Percentiles rank a stretch among this genome's conserved stretches.
Conservation (phyloP, 1,140 invertebrate species). For the Rhagoletis zephyria region DNA sequence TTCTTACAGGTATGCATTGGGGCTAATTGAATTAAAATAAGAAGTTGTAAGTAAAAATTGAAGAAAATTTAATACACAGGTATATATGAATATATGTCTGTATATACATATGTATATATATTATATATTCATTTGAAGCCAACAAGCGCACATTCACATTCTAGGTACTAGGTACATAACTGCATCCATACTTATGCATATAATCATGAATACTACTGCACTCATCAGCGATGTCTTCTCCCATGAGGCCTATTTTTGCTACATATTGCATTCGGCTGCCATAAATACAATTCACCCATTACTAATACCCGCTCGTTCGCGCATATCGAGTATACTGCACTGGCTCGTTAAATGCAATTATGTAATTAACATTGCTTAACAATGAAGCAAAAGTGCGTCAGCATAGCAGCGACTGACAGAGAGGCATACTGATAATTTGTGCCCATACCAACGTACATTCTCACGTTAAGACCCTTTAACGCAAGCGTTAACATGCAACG, state of each 20-base stretch:
- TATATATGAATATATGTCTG: no score
- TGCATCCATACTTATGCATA: no score
- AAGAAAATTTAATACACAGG: neutral
- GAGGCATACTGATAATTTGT: neutral
- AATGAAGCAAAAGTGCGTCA: slow-evolving; percentile 11
- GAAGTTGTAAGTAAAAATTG: slow-evolving; percentile 3
- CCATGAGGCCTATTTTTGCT: neutral
- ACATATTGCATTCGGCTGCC: neutral
- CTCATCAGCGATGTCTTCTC: no score
- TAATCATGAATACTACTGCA: no score
- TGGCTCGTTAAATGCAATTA: slow-evolving; percentile 36
- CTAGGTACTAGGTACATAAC: no score
- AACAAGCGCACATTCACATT: no score
- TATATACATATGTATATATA: no score
- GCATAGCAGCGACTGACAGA: neutral
- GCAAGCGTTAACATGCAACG: neutral
- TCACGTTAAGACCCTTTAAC: neutral
- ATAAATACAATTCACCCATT: neutral
- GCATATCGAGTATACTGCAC: neutral
- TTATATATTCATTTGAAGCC: no score
- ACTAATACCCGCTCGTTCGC: neutral
- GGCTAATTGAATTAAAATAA: neutral
- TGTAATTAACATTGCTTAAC: slow-evolving; percentile 39
- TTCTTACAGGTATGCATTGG: neutral
- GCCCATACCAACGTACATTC: neutral